A percentile compares a stretch with the other conserved stretches of the same genome.
phyloP scores from a whole-genome alignment of 2,797 vertebrate genomes.

The Crossoptilon crossoptilon region DNA sequence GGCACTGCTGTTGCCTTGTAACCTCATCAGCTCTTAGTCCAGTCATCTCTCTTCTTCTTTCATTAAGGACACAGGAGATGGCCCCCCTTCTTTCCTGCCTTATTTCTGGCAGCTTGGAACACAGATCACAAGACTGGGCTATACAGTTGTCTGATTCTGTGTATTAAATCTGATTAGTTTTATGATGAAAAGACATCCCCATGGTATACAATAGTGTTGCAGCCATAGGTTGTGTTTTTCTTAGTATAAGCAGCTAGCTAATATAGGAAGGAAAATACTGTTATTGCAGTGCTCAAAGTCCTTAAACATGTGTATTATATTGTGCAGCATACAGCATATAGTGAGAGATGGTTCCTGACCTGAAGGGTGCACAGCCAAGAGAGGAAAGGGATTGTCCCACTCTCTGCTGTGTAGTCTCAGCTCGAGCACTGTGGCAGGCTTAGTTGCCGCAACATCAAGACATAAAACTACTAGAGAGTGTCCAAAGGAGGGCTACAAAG shows the following conservation, averaged over 20 bases:
- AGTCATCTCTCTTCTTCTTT: constrained; percentile 58
- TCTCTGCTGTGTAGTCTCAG: neutral
- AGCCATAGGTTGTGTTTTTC: neutral
- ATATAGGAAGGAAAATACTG: neutral
- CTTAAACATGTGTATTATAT: neutral
- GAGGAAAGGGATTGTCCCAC: neutral
- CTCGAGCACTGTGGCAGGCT: neutral
- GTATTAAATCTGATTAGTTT: constrained; percentile 25
- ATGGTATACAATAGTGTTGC: neutral
- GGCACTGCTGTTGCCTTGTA: constrained; percentile 71
- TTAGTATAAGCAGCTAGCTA: neutral
- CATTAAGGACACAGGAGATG: constrained; percentile 29
- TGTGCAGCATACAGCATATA: neutral
- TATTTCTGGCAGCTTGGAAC: constrained; percentile 42
- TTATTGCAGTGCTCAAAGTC: neutral
- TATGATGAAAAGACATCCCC: neutral
- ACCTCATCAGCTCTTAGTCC: constrained; percentile 69
- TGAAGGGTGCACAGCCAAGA: neutral
- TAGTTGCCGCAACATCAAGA: neutral
- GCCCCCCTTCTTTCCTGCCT: constrained; percentile 23
- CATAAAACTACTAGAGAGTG: neutral
- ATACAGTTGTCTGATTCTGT: neutral
- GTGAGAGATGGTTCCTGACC: neutral
- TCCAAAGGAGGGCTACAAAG: neutral
- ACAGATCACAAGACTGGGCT: constrained; percentile 40